Base-by-base conservation (phyloP, 2,113 vertebrate species). In the Athene cunicularia region DNA sequence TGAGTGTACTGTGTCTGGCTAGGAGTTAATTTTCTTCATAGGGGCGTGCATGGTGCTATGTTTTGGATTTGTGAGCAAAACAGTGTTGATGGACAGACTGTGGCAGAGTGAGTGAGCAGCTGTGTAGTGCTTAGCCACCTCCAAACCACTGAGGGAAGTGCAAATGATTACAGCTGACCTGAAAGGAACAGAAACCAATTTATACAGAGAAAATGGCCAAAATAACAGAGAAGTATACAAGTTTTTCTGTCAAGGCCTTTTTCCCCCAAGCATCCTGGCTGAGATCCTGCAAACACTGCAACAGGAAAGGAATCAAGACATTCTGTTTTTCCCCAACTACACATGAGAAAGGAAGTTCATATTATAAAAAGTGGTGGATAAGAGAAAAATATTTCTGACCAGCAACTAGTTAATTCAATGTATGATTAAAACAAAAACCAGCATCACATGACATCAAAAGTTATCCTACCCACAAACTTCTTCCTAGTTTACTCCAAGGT, bases 101-200 rank as follows among this genome's bases (percentile, higher is more conserved):
- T 18, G 37, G 27, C 16, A 80, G 62, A 77, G 18, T 8, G 35
- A 70, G 71, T 3, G 11, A 89, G 58, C 58, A 88, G 55, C 84
- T 87, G 62, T 49, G 27, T 37, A 9, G 41, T 62, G 53, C 37
- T 74, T 45, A 81, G 76, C 47, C 56, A 56, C 55, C 93, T 58
- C 70, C 59, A 93, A 86, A 80, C 89, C 72, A 91, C 0, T 39
- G 58, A 68, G 33, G 28, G 85, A 92, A 90, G 17, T 13, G 41
- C 43, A 86, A 86, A 63, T 16, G 26, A 92, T 43, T 49, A 88
- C 75, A 92, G 50, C 72, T 67, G 28, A 90, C 86, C 32, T 74
- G 79, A 93, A 93, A 92, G n/a, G 52, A 95, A 84, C 63, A 93
- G 10, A 76, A 81, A 82, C 58, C n/a, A 55, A 80, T 76, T 80